These are phyloP conservation scores for Otocyon megalotis DNA, from an alignment of 2,113 vertebrate genomes.

Conservation along the genomic window DNA sequence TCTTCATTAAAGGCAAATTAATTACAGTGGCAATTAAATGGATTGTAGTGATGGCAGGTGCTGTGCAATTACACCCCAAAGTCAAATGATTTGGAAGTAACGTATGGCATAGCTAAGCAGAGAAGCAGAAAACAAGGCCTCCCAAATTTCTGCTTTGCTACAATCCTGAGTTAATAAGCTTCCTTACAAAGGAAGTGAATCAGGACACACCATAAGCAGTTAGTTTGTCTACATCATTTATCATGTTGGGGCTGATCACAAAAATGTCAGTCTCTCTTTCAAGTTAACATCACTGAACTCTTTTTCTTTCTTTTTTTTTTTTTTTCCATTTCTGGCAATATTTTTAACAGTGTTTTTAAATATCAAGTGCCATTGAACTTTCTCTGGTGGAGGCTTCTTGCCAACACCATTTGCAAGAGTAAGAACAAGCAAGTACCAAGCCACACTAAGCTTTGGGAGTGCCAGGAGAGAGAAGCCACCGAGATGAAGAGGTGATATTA, in stretches of 20 bases:
- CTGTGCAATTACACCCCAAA: conserved; percentile 35
- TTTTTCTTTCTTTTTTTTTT: background rate
- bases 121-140: background rate
- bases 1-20: conserved; percentile 51
- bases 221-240: background rate
- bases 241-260: background rate
- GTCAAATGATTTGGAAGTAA: background rate
- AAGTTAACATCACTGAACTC: background rate
- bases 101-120: background rate
- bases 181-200: background rate
- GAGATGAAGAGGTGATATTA: background rate
- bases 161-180: background rate
- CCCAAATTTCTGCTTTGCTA: background rate
- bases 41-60: background rate
- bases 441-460: background rate
- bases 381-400: background rate
- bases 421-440: background rate
- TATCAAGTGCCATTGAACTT: background rate
- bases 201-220: fast-evolving
- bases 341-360: background rate
- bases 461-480: background rate
- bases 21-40: conserved; percentile 46
- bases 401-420: background rate
- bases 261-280: background rate
- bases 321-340: background rate